These are phyloP conservation scores for Callocephalon fimbriatum DNA, from an alignment of 2,113 vertebrate species.

Conservation along the genomic window DNA sequence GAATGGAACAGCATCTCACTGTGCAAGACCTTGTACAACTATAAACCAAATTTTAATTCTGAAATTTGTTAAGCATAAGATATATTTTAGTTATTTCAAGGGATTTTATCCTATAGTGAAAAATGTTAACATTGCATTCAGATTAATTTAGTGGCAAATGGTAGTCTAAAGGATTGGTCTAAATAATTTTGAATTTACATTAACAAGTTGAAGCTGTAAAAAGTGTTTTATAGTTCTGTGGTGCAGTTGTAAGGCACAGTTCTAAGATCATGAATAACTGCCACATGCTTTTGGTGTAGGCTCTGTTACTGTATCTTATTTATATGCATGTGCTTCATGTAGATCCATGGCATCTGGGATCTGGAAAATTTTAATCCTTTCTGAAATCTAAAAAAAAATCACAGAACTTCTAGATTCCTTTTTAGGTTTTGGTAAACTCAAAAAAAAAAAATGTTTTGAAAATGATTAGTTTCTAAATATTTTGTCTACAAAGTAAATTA, in stretches of 20 bases:
- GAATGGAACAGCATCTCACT: neutral
- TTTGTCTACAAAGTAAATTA: neutral
- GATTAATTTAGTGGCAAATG: neutral
- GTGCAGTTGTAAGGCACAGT: neutral
- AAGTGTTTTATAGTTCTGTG: neutral
- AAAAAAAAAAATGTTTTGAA: neutral
- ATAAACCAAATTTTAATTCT: neutral
- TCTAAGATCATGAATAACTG: neutral
- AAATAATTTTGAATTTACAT: neutral
- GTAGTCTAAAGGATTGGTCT: neutral
- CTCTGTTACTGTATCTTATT: neutral
- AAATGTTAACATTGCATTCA: neutral
- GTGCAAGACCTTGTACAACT: neutral
- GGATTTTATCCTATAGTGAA: neutral
- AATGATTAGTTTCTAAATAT: neutral
- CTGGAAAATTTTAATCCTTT: neutral
- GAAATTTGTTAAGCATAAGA: neutral
- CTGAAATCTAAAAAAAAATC: neutral
- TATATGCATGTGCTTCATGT: neutral
- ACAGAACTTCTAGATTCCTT: neutral
- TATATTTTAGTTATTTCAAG: neutral
- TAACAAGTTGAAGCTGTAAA: neutral
- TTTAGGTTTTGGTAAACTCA: neutral
- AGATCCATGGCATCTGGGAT: neutral
- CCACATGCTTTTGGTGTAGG: neutral